phyloP scores from a whole-genome alignment of 2,113 vertebrate species.

The Percina caprodes region DNA sequence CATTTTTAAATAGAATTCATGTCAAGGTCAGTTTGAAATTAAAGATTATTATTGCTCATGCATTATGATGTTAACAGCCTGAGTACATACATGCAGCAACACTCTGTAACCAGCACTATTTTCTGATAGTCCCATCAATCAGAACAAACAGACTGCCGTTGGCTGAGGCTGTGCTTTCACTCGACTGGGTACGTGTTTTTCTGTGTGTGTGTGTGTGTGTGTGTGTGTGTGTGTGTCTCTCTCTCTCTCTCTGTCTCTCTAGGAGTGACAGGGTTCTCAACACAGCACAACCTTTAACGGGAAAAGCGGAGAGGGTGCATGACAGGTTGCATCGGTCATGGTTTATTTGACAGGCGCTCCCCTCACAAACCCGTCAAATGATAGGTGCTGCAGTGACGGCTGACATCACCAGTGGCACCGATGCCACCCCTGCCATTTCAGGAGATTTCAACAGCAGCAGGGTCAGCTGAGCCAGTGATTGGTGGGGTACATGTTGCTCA shows the following conservation, averaged over 20 bases:
- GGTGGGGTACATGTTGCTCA: background rate
- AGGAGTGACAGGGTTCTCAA: constrained; percentile 68
- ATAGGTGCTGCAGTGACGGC: constrained; percentile 29
- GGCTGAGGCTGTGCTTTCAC: constrained; percentile 43
- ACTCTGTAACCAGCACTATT: constrained; percentile 27
- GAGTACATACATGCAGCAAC: constrained; percentile 23
- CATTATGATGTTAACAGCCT: constrained; percentile 22
- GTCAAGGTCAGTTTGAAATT: constrained; percentile 3
- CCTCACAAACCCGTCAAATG: constrained; percentile 21
- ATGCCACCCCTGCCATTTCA: constrained; percentile 16
- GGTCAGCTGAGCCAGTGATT: constrained; percentile 6
- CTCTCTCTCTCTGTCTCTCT: constrained; percentile 4
- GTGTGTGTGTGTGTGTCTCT: constrained; percentile 1
- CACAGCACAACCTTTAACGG: constrained; percentile 54
- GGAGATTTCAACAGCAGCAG: background rate
- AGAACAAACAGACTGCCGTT: constrained; percentile 35
- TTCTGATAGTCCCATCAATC: constrained; percentile 57
- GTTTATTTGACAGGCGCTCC: constrained; percentile 70
- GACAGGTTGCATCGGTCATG: constrained; percentile 73
- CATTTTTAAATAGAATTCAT: constrained; percentile 30
- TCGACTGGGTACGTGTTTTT: background rate
- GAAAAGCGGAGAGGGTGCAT: constrained; percentile 33
- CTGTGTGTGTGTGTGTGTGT: constrained; percentile 9
- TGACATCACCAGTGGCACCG: constrained; percentile 3
- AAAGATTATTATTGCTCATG: constrained; percentile 1